Evolutionary conservation across 1,140 invertebrate genomes (phyloP), one percentile per base, ranked within the genome.

Genomic region (Orussus abietinus): DNA sequence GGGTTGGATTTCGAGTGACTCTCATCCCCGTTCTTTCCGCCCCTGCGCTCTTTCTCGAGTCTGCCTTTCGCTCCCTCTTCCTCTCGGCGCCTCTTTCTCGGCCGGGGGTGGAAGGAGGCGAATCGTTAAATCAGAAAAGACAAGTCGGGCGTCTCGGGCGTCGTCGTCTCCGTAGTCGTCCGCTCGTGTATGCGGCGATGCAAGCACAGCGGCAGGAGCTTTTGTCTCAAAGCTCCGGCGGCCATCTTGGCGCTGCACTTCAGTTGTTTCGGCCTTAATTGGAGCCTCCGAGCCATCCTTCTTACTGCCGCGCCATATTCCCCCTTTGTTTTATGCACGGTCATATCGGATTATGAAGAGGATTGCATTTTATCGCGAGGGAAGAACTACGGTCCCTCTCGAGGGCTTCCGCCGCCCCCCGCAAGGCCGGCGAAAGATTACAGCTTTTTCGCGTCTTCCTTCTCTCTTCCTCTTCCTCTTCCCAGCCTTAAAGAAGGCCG

Each of bases 261-360:
- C 51, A 61, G 62, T 60, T 62, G 53, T 59, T 62, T 56, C 59
- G 46, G 30, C 54, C 59, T 56, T 64, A 62, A 64, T 64, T 59
- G 56, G 51, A 59, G 40, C n/a, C 45, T 47, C 29, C 39, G 42
- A 48, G 39, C 46, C 38, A 47, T 53, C 49, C 33, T 49, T 47
- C 43, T 55, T 49, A 31, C 36, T 43, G 33, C 43, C 14, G 39
- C 49, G 43, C 41, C 40, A 46, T 43, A 31, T 36, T 31, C 14
- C 30, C 35, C 30, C 34, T 25, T 21, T 33, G 43, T 42, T 44
- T 49, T 38, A 45, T 47, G 42, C 44, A 39, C 43, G 37, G 42
- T 42, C 13, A 41, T 35, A 50, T 41, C 44, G 45, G 47, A 20
- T 31, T 37, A 37, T 31, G 31, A 32, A 32, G 31, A 32, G 31